Evolutionary conservation across 2,888 invertebrate genomes (phyloP), one percentile per base, ranked within the genome.

Genomic region (Oscheius sp.): DNA sequence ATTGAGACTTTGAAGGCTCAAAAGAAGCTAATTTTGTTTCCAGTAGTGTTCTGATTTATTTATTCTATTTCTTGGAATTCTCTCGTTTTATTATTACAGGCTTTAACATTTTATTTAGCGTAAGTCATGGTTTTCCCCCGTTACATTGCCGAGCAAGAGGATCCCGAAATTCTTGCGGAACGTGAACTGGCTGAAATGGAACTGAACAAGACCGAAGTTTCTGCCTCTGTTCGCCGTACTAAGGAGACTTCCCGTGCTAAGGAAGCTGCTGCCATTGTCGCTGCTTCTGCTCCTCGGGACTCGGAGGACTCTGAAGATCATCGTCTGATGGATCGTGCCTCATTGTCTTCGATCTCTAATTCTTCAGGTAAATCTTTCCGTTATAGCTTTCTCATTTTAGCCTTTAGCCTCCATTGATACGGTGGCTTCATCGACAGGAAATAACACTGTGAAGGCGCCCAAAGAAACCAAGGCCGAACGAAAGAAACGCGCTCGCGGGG

Each of bases 401-500:
- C 3, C 22, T 47, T 17, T 22, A 47, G 54, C 54, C 24, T 54
- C 54, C n/a, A 32, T 54, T 33, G 54, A 54, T n/a, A 54, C 54
- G 33, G 17, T 54, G 20, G 54, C 54, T 20, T n/a, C n/a, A n/a
- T 54, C 47, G 20, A 22, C 41, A 14, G 20, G 20, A 14, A 41
- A 41, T 12, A 6, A 14, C 4, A 41, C 41, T 20, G 20, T 9
- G 8, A 36, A 41, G 41, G 14, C 22, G 22, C 4, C 54, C 33
- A 68, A 68, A 44, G 68, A 68, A 49, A 50, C 22, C 62, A 68
- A 68, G 64, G 68, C 68, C 32, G 54, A 54, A 17, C 33, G 68
- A n/a, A 73, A 73, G 70, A 70, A 68, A 57, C 33, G 73, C 24
- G 44, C 64, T 44, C 56, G 73, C 14, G 73, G 73, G 45, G 66